Evolutionary conservation across 1,140 invertebrate genomes (phyloP).

Genomic region (Lepidurus couesii): DNA sequence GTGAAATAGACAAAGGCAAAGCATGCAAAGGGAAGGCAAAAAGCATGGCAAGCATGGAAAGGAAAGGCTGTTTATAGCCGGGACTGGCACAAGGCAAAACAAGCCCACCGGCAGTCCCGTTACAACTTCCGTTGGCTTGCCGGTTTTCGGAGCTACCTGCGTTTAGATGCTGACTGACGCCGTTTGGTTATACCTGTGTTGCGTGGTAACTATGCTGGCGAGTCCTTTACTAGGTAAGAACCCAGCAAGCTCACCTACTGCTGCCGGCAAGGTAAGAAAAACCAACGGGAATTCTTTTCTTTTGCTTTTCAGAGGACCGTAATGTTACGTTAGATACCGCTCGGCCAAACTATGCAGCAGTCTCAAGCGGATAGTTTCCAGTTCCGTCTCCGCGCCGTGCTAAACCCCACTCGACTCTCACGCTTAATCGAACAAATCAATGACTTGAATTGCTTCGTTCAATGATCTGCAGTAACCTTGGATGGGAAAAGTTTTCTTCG

Average conservation of each 20-base stretch:
- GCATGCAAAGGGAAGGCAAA: too few relatives aligned
- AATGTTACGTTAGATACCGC: not conserved
- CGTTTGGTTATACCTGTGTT: not conserved
- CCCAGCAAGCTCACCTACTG: not conserved
- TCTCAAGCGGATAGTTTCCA: too few relatives aligned
- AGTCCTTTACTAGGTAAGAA: not conserved
- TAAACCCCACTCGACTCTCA: too few relatives aligned
- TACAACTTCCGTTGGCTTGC: constrained; percentile 17
- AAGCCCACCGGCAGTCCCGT: not conserved
- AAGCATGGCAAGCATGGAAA: too few relatives aligned
- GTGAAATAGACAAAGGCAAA: not conserved
- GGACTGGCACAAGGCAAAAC: not conserved
- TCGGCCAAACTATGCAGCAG: too few relatives aligned
- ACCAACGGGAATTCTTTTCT: not conserved
- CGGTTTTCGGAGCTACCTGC: constrained; percentile 8
- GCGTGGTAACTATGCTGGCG: not conserved
- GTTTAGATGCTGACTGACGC: not conserved
- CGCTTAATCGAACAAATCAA: too few relatives aligned
- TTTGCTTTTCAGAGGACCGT: not conserved
- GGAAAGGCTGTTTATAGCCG: not conserved
- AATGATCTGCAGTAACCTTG: too few relatives aligned
- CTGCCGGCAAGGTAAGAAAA: constrained; percentile 10
- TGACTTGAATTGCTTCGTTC: too few relatives aligned
- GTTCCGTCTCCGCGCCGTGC: too few relatives aligned
- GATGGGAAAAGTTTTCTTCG: too few relatives aligned